Evolutionary conservation across 2,888 invertebrate species (phyloP), one percentile per base, ranked within the genome.

Genomic region (Frankliniella intonsa): DNA sequence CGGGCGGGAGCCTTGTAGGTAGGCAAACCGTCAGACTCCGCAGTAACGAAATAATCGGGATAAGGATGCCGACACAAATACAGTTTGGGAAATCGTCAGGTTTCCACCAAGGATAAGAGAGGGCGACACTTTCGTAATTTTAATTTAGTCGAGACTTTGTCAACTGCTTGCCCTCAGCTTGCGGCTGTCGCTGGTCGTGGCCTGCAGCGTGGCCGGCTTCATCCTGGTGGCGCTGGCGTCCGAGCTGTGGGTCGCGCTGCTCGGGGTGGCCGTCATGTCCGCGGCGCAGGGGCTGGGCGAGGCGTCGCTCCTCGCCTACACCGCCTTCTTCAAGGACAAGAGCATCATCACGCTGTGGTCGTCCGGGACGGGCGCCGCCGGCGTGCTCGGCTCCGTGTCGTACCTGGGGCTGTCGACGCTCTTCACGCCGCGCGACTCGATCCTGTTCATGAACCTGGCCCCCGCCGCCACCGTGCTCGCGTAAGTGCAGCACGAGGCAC

Each of bases 361-460:
- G 27, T 95, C 95, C 7, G 96, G 96, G 14, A 96, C 95, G 51
- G 95, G 95, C 19, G 94, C 93, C 62, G 95, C 96, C 81, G 96
- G 96, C 79, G 90, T 96, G 82, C 90, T 94, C 84, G 96, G 95
- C 8, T 92, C 95, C 0, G 86, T 94, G 1, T 92, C 93, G 0
- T 76, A 76, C 69, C 69, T 76, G 22, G 69, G 69, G 22, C 69
- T 76, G 22, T 25, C 69, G 22, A 22, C 69, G 22, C 8, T 76
- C 22, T 7, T 76, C 8, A 2, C 22, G 25, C 69, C 69, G 22
- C 9, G 69, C 25, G 69, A 76, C 69, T 22, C 69, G 25, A 9
- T 76, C 22, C 69, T 76, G 11, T 9, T 76, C 69, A 76, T 76
- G 69, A 76, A 25, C 25, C 22, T 76, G 69, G 69, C 25, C 22